phyloP scores from a whole-genome alignment of 2,888 invertebrate species.

The Netelia melanura region DNA sequence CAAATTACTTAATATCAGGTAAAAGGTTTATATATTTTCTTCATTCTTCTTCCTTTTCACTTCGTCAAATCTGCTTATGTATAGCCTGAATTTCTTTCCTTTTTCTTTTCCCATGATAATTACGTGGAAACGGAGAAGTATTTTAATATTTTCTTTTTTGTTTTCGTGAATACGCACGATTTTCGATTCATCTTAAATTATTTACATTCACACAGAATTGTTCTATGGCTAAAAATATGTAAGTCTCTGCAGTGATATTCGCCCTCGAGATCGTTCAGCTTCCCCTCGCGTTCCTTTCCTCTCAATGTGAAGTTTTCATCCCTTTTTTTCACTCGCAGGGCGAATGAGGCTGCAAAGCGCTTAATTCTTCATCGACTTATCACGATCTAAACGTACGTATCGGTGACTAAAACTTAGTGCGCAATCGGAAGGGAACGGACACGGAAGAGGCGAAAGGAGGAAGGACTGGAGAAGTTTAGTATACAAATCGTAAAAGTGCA shows the following conservation, averaged over 20 bases:
- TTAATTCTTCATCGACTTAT: conserved; percentile 51
- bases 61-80: conserved; percentile 11
- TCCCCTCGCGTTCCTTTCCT: not conserved
- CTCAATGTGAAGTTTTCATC: not conserved
- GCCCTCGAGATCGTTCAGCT: conserved; percentile 8
- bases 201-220: conserved; percentile 65
- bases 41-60: conserved; percentile 64
- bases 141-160: not conserved
- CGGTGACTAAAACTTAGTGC: conserved; percentile 55
- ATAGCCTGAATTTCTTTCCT: conserved; percentile 39
- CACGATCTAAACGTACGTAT: conserved; percentile 54
- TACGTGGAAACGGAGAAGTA: conserved; percentile 30
- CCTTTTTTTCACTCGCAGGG: not conserved
- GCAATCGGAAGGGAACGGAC: conserved; percentile 57
- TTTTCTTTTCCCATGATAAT: conserved; percentile 22
- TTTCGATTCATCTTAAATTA: conserved; percentile 60
- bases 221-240: conserved; percentile 61
- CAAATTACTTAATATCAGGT: conserved; percentile 74
- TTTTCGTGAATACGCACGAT: conserved; percentile 38
- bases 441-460: conserved; percentile 52
- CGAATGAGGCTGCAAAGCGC: conserved; percentile 52
- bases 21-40: conserved; percentile 72
- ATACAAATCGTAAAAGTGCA: conserved; percentile 61
- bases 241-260: conserved; percentile 58
- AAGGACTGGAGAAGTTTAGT: conserved; percentile 70